Percentiles rank a stretch among this genome's conserved stretches.
Conservation (phyloP, 2,888 invertebrate species). For the Ashinkailepas kermadecensis region DNA sequence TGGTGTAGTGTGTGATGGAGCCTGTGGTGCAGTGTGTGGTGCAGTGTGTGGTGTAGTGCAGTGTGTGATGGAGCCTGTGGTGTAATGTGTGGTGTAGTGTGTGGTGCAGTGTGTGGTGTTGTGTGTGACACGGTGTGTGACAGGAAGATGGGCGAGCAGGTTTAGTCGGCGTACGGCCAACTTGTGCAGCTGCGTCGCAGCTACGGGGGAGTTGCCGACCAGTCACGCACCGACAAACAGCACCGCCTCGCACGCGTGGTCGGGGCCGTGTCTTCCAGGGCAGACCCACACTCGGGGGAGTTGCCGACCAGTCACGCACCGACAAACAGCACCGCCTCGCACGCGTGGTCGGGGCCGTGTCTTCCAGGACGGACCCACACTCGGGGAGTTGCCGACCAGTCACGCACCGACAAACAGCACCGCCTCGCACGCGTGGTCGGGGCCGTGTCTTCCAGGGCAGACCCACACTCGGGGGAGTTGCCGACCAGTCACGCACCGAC, state of each 20-base stretch:
- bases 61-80: too few relatives aligned
- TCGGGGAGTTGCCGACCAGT: background rate
- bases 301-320: background rate
- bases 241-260: background rate
- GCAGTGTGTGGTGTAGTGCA: too few relatives aligned
- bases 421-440: background rate
- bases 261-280: too few relatives aligned
- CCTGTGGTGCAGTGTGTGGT: too few relatives aligned
- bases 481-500: background rate
- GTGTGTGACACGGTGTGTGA: too few relatives aligned
- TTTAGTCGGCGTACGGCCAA: background rate
- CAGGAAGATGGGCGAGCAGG: background rate
- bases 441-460: too few relatives aligned
- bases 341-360: too few relatives aligned
- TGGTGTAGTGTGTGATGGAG: too few relatives aligned
- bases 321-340: background rate
- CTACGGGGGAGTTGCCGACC: background rate
- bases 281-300: background rate
- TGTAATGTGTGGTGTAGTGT: too few relatives aligned
- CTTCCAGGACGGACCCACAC: too few relatives aligned
- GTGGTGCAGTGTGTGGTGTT: too few relatives aligned
- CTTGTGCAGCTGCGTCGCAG: background rate
- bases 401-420: background rate
- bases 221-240: background rate
- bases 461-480: background rate